Evolutionary conservation across 2,888 invertebrate genomes (phyloP), one percentile per base, ranked within the genome.

Genomic region (Tetragonula carbonaria): DNA sequence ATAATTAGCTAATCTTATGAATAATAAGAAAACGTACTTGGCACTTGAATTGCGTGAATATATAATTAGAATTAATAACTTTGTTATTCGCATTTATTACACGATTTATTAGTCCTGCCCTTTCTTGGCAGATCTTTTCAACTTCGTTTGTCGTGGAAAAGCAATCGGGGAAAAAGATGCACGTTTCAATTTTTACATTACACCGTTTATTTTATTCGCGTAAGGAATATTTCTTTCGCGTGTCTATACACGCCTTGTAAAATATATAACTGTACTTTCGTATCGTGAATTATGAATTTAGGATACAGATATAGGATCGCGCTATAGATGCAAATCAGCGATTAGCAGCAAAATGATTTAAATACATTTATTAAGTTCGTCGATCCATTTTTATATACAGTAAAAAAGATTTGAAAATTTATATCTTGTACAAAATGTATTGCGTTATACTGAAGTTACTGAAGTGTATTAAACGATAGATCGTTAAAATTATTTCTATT

Each of bases 181-280:
- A 33, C 50, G 84, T 77, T 83, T 72, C 68, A 77, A 51, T 83
- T 83, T 73, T 51, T 50, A 53, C n/a, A 73, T 82, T 82, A 62
- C 68, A 21, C 53, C 28, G 3, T 63, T 82, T n/a, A 74, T 70
- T 65, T 82, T 65, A 71, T 70, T 82, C 71, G 50, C 59, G 59
- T 70, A 82, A 80, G 67, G 68, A 72, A 75, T 81, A 33, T 28
- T 33, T 50, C 28, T 28, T 62, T 45, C 55, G 33, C 59, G 33
- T 33, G 63, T 73, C 68, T 63, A n/a, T 73, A 57, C 78, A 33
- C 63, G 50, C 73, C 51, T 75, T 51, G 51, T 78, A 78, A 78
- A 68, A 75, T 57, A 50, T 28, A 2, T 82, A 83, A 84, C 84
- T 79, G 84, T 84, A 79, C 75, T 75, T 45, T 78, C 23, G 33